Base-by-base conservation (phyloP, 2,888 invertebrate species). In the Netelia fuscicornis region DNA sequence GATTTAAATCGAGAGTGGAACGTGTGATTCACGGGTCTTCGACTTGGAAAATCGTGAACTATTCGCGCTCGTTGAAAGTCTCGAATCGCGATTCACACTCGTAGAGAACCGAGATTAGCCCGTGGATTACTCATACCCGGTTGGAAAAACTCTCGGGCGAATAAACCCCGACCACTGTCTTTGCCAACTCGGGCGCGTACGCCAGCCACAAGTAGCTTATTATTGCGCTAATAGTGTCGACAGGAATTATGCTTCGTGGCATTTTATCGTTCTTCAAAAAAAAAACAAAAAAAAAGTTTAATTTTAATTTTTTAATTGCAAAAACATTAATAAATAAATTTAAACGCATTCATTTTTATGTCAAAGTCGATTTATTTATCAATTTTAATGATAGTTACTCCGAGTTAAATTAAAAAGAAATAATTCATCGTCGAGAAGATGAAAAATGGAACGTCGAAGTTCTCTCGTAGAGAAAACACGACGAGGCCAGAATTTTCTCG, bases 11-110 rank as follows among this genome's bases (percentile, higher is more conserved):
- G 65, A 65, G 42, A 65, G 37, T 37, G 37, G 37, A 37, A 37
- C 37, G 37, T 37, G 37, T 86, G 88, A 87, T 85, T 88, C 86
- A 86, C 77, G 44, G 74, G 74, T 85, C 81, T 78, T 81, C 81
- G 78, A 79, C 78, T 81, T 81, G 56, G 60, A 58, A 77, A 82
- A 84, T 86, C 86, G 86, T 85, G 84, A 79, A 77, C 71, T 13
- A 10, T 56, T 70, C 70, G 70, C 10, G 70, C 56, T n/a, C 72
- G 62, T 62, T 62, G 60, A 68, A 42, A 67, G n/a, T 65, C 9
- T 74, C 13, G 42, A 3, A 17, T 20, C 11, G 60, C 17, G 58
- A 37, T 37, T 37, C 37, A 25, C 17, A 58, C 60, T 58, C 9
- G 17, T 17, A 56, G 68, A 60, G 60, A 78, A 71, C 81, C 60